These are phyloP conservation scores for Phasia obesa DNA, from an alignment of 2,888 invertebrate species.

Conservation along the genomic window DNA sequence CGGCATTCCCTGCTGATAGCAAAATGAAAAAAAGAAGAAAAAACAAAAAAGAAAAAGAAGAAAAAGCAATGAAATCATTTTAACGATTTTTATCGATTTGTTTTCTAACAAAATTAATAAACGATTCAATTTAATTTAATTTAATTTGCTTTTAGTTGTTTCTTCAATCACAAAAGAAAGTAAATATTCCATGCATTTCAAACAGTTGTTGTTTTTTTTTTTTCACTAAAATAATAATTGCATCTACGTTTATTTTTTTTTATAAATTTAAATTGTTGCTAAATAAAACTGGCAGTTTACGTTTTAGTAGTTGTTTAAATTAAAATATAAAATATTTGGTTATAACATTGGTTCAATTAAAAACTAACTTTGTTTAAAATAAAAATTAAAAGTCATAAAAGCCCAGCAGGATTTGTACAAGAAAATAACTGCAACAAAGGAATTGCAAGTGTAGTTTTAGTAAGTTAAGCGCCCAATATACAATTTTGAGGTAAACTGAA, in stretches of 20 bases:
- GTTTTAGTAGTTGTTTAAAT: conserved; percentile 33
- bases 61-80: conserved; percentile 16
- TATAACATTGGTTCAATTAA: conserved; percentile 16
- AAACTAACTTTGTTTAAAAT: conserved; percentile 23
- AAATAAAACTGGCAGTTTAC: conserved; percentile 28
- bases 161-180: conserved; percentile 57
- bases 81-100: background rate
- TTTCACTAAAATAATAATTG: conserved; percentile 29
- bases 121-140: conserved; percentile 5
- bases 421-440: background rate
- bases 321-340: background rate
- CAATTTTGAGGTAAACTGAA: too few relatives aligned
- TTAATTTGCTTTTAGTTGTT: conserved; percentile 40
- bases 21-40: conserved; percentile 38
- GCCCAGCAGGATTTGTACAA: conserved; percentile 29
- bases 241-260: conserved; percentile 39
- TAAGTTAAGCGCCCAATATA: background rate
- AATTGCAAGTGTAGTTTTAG: background rate
- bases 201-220: conserved; percentile 33
- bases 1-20: conserved; percentile 81
- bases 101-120: conserved; percentile 13
- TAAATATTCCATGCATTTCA: conserved; percentile 54
- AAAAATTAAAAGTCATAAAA: conserved; percentile 3
- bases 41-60: conserved; percentile 47
- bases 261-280: conserved; percentile 44